Percentiles rank a stretch among this genome's conserved stretches.
phyloP scores from a whole-genome alignment of 2,797 vertebrate genomes.

The Zenarchopterus dispar region DNA sequence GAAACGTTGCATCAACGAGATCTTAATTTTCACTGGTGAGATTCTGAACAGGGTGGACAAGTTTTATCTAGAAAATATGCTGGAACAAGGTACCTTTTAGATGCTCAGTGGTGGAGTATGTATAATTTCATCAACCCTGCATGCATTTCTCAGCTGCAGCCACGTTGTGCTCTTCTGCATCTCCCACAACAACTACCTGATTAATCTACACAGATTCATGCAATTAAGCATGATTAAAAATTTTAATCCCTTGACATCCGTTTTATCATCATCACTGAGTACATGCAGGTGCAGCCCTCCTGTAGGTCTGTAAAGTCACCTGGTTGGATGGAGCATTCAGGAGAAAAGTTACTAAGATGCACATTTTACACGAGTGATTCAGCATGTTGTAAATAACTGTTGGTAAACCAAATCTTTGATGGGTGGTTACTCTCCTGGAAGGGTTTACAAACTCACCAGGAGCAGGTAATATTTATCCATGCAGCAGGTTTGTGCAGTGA shows the following conservation, averaged over 20 bases:
- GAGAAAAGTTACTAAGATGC: too few species aligned
- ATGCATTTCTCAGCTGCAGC: neutral
- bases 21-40: neutral
- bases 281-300: neutral
- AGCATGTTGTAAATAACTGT: slow-evolving; percentile 15
- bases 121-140: neutral
- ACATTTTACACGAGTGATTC: slow-evolving; percentile 10
- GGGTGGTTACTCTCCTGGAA: slow-evolving; percentile 49
- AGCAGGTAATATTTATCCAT: slow-evolving; percentile 44
- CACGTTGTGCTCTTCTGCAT: neutral
- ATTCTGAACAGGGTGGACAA: neutral
- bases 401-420: slow-evolving; percentile 59
- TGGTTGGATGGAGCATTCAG: too few species aligned
- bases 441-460: slow-evolving; percentile 23
- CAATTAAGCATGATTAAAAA: slow-evolving; percentile 9
- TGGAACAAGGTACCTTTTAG: neutral
- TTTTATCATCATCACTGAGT: slow-evolving; percentile 1
- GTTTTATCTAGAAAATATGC: neutral
- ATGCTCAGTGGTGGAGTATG: neutral
- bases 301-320: neutral
- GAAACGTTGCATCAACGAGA: neutral
- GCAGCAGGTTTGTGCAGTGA: too few species aligned
- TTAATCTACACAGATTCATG: neutral
- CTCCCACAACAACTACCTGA: neutral
- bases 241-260: slow-evolving; percentile 8